Conservation (phyloP, 2,113 vertebrate genomes). For the Nesogale talazaci region DNA sequence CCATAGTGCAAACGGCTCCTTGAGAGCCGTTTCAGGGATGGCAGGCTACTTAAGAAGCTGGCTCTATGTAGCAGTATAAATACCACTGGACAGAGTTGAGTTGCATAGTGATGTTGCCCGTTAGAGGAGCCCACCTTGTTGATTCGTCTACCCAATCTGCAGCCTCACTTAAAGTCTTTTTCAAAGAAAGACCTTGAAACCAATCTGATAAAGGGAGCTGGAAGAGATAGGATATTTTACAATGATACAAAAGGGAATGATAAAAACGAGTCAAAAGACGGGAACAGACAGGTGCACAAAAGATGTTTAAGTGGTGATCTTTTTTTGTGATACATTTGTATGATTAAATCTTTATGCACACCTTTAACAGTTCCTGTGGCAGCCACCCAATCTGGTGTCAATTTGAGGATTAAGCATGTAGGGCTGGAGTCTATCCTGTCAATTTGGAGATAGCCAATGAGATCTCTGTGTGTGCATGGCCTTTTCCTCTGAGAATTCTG, state of each 20-base stretch:
- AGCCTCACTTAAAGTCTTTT: neutral
- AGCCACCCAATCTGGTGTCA: too few relatives aligned
- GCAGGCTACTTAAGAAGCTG: neutral
- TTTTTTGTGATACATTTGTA: neutral
- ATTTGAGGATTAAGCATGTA: too few relatives aligned
- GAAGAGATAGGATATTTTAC: neutral
- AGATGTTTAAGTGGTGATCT: neutral
- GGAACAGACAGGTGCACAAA: neutral
- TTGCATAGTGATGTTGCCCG: neutral
- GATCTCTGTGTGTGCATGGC: too few relatives aligned
- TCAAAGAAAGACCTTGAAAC: constrained; percentile 13
- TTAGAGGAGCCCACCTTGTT: neutral
- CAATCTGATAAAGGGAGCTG: neutral
- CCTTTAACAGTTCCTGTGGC: neutral
- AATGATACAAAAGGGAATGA: neutral
- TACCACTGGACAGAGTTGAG: neutral
- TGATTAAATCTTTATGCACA: neutral
- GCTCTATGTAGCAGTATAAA: neutral
- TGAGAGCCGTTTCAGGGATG: neutral
- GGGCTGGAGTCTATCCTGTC: too few relatives aligned
- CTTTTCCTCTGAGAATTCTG: too few relatives aligned
- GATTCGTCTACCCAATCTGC: neutral
- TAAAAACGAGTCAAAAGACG: neutral
- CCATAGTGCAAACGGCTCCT: neutral
- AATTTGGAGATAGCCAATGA: too few relatives aligned